phyloP scores from a whole-genome alignment of 2,797 vertebrate genomes.

The Benthosema pterotum region DNA sequence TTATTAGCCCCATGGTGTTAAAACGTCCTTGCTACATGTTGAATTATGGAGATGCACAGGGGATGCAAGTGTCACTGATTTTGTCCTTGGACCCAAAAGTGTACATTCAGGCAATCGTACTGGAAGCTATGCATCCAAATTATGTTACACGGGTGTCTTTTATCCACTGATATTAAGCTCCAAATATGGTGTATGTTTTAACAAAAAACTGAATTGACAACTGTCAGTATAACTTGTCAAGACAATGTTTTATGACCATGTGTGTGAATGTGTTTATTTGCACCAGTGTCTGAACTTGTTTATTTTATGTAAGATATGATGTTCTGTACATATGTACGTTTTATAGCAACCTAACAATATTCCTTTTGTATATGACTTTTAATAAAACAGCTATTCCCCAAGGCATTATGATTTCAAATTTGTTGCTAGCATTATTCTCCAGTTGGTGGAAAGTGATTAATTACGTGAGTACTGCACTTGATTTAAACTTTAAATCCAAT shows the following conservation, averaged over 20 bases:
- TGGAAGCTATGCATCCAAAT: slow-evolving; percentile 60
- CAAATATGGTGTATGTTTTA: slow-evolving; percentile 29
- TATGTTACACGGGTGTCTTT: slow-evolving; percentile 51
- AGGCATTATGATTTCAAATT: slow-evolving; percentile 2
- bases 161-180: slow-evolving; percentile 24
- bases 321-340: slow-evolving; percentile 79
- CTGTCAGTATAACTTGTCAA: neutral
- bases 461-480: too few relatives aligned
- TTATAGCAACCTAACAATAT: slow-evolving; percentile 70
- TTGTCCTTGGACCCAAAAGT: slow-evolving; percentile 6
- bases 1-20: too few relatives aligned
- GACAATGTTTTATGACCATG: slow-evolving; percentile 1
- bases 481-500: too few relatives aligned
- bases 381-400: slow-evolving; percentile 75
- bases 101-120: slow-evolving; percentile 36
- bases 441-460: too few relatives aligned
- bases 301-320: slow-evolving; percentile 58
- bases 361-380: slow-evolving; percentile 82
- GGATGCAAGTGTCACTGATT: slow-evolving; percentile 1
- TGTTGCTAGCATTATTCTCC: too few relatives aligned
- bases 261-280: neutral
- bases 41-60: neutral
- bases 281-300: slow-evolving; percentile 14
- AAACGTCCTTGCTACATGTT: neutral
- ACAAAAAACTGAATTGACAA: neutral